phyloP scores from a whole-genome alignment of 2,888 invertebrate species.

The Apamea monoglypha region DNA sequence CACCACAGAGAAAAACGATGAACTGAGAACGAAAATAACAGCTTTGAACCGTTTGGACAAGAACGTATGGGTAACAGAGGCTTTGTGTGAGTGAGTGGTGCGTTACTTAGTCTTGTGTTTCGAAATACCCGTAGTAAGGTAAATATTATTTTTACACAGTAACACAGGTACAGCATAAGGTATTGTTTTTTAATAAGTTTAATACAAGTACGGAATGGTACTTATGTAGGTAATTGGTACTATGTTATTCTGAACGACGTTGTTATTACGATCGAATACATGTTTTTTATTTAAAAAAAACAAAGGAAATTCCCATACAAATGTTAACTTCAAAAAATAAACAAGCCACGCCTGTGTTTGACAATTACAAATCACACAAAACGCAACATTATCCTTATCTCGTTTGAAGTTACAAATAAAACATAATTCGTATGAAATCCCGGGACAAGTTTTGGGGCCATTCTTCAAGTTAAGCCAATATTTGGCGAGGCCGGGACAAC shows the following conservation, averaged over 20 bases:
- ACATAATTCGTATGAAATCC: slow-evolving; percentile 82
- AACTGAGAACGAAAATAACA: slow-evolving; percentile 57
- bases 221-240: not conserved
- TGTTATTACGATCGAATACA: not conserved
- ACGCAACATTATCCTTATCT: slow-evolving; percentile 67
- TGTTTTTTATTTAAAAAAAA: not conserved
- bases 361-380: slow-evolving; percentile 59
- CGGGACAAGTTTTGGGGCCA: slow-evolving; percentile 75
- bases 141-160: not conserved
- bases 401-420: slow-evolving; percentile 73
- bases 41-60: slow-evolving; percentile 51
- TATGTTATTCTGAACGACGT: not conserved
- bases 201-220: not conserved
- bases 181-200: not conserved
- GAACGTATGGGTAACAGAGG: slow-evolving; percentile 19
- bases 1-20: slow-evolving; percentile 56
- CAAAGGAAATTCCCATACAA: not conserved
- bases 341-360: slow-evolving; percentile 26
- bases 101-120: not conserved
- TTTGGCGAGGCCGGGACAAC: slow-evolving; percentile 82
- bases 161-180: not conserved
- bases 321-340: not conserved
- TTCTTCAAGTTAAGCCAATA: slow-evolving; percentile 90
- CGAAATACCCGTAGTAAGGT: not conserved
- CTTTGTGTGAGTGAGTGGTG: slow-evolving; percentile 10